Evolutionary conservation across 2,113 vertebrate species (phyloP), one percentile per base, ranked within the genome.

Genomic region (Polypterus bichir): DNA sequence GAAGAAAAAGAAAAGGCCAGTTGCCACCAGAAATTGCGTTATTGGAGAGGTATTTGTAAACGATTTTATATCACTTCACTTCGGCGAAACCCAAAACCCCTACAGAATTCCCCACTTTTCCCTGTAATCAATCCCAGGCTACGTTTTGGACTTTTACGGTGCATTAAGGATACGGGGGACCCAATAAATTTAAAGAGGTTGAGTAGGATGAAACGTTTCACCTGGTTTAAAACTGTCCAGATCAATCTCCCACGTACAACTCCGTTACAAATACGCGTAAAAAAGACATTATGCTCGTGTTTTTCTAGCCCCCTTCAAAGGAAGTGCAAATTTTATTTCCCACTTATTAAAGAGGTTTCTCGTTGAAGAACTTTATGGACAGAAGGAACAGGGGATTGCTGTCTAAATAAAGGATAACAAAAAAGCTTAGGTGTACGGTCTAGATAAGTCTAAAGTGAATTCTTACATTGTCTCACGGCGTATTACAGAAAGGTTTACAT

Each of bases 91-190:
- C 57, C 11, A 69, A 70, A 60, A 60, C 59, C 62, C 44, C 47
- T 5, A 57, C 60, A 63, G 63, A 68, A 57, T 61, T 55, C 67
- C 51, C 54, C 4, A 59, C 49, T 63, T 65, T 63, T 59, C 59
- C 53, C 55, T 8, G 47, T 66, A 66, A 66, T 67, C 59, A 60
- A 57, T 63, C 57, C 62, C 64, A 66, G 60, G 60, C 62, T 66
- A 44, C 49, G 47, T 66, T 46, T 71, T 11, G 44, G 49, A 7
- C n/a, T 47, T 60, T 71, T 66, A 61, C 64, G 58, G 46, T 49
- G 49, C 27, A 54, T 59, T 59, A 62, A 51, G 59, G 52, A 49
- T 46, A 48, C 61, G 60, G 9, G 10, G 46, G 9, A 11, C 49
- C 27, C 60, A 62, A 69, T 64, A 62, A 64, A 56, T 64, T 44